Conservation (phyloP, 2,888 invertebrate species). For the Icerya purchasi region DNA sequence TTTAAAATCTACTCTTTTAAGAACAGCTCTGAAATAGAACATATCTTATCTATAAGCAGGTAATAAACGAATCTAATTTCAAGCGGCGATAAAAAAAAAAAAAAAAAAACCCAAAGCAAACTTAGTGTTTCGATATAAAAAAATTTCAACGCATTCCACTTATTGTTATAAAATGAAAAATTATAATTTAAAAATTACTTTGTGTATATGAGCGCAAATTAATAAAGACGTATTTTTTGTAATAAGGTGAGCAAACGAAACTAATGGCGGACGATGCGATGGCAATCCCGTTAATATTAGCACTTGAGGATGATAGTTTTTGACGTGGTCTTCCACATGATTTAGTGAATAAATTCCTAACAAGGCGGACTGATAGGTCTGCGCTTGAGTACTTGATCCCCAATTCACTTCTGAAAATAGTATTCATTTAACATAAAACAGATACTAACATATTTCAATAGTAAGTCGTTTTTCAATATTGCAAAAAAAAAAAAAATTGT, state of each 20-base stretch:
- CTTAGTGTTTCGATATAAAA: too few species aligned
- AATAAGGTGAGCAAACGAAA: conserved; percentile 76
- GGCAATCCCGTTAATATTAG: conserved; percentile 79
- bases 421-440: not conserved
- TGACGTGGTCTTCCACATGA: conserved; percentile 84
- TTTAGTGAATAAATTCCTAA: conserved; percentile 71
- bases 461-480: not conserved
- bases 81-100: too few species aligned
- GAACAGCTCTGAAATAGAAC: too few species aligned
- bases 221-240: conserved; percentile 81
- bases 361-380: conserved; percentile 81
- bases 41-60: too few species aligned
- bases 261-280: conserved; percentile 61
- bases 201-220: conserved; percentile 77
- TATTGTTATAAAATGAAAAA: too few species aligned
- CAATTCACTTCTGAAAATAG: conserved; percentile 67
- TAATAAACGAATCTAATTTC: too few species aligned
- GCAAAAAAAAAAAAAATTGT: not conserved
- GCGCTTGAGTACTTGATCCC: conserved; percentile 95
- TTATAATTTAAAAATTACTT: too few species aligned
- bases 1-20: too few species aligned
- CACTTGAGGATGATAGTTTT: conserved; percentile 72
- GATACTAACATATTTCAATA: not conserved
- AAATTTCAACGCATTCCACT: too few species aligned
- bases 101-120: too few species aligned